Conservation (phyloP, 1,140 invertebrate species). For the Drosophila sucinea region DNA sequence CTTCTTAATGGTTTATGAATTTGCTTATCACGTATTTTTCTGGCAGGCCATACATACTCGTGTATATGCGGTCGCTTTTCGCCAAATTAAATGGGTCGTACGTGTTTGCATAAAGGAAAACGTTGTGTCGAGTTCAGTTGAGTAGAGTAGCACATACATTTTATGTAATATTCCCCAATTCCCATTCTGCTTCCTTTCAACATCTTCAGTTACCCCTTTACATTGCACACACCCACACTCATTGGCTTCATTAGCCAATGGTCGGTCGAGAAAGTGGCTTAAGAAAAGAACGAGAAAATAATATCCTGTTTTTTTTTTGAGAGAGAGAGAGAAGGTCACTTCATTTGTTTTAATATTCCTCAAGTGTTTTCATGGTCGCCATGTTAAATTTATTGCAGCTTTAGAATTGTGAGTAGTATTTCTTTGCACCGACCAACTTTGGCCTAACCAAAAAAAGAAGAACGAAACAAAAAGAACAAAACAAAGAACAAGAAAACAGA, state of each 20-base stretch:
- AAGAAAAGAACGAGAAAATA: constrained; percentile 28
- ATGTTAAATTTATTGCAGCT: constrained; percentile 66
- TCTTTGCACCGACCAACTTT: constrained; percentile 34
- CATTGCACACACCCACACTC: background rate
- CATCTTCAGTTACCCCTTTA: background rate
- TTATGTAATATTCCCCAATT: background rate
- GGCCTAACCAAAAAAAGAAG: constrained; percentile 25
- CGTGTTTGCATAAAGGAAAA: constrained; percentile 70
- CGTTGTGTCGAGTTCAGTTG: constrained; percentile 25
- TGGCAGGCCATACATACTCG: constrained; percentile 38
- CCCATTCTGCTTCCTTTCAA: background rate
- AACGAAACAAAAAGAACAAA: background rate
- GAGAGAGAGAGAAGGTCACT: constrained; percentile 14
- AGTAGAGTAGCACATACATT: constrained; percentile 11
- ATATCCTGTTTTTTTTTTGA: background rate
- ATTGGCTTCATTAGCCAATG: constrained; percentile 50
- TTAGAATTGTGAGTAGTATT: constrained; percentile 36
- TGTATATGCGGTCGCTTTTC: constrained; percentile 63
- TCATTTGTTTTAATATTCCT: constrained; percentile 68
- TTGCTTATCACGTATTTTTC: constrained; percentile 77
- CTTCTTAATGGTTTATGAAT: constrained; percentile 76
- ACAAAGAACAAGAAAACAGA: constrained; percentile 25
- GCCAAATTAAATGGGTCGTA: constrained; percentile 75
- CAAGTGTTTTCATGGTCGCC: constrained; percentile 59
- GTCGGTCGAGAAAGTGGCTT: constrained; percentile 19